Conservation (phyloP, 2,797 vertebrate species). For the Alca torda region DNA sequence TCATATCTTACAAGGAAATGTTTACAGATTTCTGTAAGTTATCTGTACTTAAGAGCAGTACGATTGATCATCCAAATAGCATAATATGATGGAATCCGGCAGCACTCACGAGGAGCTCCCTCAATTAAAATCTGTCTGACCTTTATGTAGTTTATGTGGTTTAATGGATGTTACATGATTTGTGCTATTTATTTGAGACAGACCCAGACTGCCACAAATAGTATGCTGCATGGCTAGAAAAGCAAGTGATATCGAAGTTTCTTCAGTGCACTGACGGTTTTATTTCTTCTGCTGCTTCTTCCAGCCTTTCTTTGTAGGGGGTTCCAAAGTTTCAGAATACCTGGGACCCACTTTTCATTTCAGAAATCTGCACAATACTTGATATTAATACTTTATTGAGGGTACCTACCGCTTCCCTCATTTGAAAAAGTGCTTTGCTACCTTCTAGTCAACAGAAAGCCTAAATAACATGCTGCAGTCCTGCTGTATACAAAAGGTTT, state of each 20-base stretch:
- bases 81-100: conserved; percentile 51
- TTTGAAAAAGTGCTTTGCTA: background rate
- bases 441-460: background rate
- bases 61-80: conserved; percentile 67
- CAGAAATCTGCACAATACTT: background rate
- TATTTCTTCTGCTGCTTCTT: background rate
- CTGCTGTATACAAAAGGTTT: background rate
- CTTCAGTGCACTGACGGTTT: background rate
- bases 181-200: conserved; percentile 49
- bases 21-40: conserved; percentile 54
- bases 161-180: conserved; percentile 50
- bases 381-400: background rate
- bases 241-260: background rate
- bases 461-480: background rate
- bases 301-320: background rate
- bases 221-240: background rate
- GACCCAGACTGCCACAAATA: conserved; percentile 54
- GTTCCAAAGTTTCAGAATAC: conserved; percentile 37
- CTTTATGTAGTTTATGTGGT: conserved; percentile 43
- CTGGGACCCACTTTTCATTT: background rate
- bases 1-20: conserved; percentile 62
- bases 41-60: conserved; percentile 68
- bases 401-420: background rate
- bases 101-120: background rate
- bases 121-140: conserved; percentile 67